These are phyloP conservation scores for Apostichopus leukothele DNA, from an alignment of 53 echinoderm and acorn worm genomes.

Conservation along the genomic window DNA sequence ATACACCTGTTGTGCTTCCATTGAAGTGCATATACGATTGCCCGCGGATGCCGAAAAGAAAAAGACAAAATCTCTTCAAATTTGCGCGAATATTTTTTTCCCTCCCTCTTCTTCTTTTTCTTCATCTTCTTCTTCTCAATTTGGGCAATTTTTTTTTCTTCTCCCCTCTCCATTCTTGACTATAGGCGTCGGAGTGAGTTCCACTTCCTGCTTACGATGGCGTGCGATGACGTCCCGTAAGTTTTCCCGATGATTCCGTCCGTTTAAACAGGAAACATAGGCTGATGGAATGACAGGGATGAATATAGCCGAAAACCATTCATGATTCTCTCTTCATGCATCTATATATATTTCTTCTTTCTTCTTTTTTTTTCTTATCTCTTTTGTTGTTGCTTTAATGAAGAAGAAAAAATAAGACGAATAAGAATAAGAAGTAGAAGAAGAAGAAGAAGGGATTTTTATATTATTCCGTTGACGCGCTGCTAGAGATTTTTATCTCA, in stretches of 20 bases:
- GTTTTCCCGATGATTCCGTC: conserved; percentile 8
- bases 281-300: background rate
- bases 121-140: background rate
- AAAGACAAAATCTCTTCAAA: conserved; percentile 1
- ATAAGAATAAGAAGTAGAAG: no score
- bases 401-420: no score
- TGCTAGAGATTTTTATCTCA: background rate
- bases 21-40: conserved; percentile 12
- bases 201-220: conserved; percentile 20
- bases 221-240: conserved; percentile 9
- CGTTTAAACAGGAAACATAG: conserved; percentile 15
- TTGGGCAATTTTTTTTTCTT: background rate
- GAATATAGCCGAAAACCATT: conserved; percentile 2
- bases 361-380: background rate
- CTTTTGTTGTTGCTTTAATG: no score
- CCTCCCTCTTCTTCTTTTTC: background rate
- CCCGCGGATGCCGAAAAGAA: conserved; percentile 39
- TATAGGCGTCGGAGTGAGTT: conserved; percentile 5
- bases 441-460: background rate
- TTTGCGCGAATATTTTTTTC: conserved; percentile 30
- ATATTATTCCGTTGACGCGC: background rate
- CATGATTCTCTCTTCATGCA: background rate
- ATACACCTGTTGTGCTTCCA: conserved; percentile 40
- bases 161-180: no score
- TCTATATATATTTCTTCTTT: background rate